Evolutionary conservation across 2,888 invertebrate genomes (phyloP), one percentile per base, ranked within the genome.

Genomic region (Cylindroiulus punctatus): DNA sequence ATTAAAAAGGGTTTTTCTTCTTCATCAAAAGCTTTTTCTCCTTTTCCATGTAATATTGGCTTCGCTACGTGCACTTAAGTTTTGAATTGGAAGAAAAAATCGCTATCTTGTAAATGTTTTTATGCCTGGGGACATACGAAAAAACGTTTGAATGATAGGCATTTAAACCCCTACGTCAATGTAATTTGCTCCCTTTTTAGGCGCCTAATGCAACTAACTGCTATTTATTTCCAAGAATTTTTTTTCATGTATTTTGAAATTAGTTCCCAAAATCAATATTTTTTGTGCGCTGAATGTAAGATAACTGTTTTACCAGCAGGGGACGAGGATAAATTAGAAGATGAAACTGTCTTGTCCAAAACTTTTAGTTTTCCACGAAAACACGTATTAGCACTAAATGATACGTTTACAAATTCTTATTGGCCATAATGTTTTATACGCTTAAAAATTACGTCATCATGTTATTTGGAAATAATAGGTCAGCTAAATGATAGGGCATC

Each of bases 11-110:
- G 44, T 44, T 44, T 40, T 44, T 44, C 44, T 44, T 44, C 52
- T 52, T 52, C 52, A 52, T n/a, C 52, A 52, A 52, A 52, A 52
- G 52, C 52, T n/a, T 52, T 52, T 52, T n/a, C 19, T 52, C 52
- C 52, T 52, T 52, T 52, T 52, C n/a, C 52, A 52, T 8, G 52
- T 52, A 52, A n/a, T 52, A 52, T 52, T 19, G 52, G 52, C 52
- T 52, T 52, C 52, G 52, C n/a, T 52, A 52, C 52, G n/a, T 52
- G 52, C 52, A 52, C 52, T 52, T 52, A 52, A 52, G 52, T 52
- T 52, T 52, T 52, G 52, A n/a, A 52, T 52, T 52, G 8, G 4
- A 52, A 3, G 7, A n/a, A 52, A 52, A 52, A 5, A 52, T 52
- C 14, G 19, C n/a, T 14, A 52, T n/a, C 52, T 52, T n/a, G 52